Evolutionary conservation across 1,140 invertebrate species (phyloP), one percentile per base, ranked within the genome.

Genomic region (Aporrectodea caliginosa): DNA sequence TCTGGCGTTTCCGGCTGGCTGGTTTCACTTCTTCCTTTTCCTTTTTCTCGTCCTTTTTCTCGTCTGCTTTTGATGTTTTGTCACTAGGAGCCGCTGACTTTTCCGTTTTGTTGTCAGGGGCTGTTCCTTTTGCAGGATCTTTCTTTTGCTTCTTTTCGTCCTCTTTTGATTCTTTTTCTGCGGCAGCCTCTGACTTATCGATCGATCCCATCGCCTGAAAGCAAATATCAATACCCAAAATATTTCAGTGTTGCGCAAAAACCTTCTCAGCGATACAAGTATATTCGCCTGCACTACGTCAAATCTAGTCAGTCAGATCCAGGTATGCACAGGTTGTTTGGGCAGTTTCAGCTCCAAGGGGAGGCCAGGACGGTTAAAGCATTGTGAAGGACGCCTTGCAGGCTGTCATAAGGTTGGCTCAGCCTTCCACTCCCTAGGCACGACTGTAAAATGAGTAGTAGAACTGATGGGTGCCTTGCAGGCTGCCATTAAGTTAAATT

Each of bases 1-100:
- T 69, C 69, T 78, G 77, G 16, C 77, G 77, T 33, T 33, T 22
- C 27, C 69, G 69, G 31, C 34, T 71, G 16, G 77, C 77, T 33
- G 77, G 68, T 34, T 32, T 27, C 16, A 78, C 77, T 71, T 33
- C 70, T 1, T 77, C 43, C 43, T 1, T 1, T 29, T 72, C 71
- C 71, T 12, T 72, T 14, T 27, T 72, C n/a, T 58, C 43, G 6
- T 58, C 22, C 43, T 58, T 58, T 22, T 6, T 58, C 43, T 58
- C 6, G 22, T 58, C 6, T 12, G 43, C 43, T 58, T 12, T 22
- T 58, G n/a, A n/a, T n/a, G n/a, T n/a, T n/a, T n/a, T n/a, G n/a
- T n/a, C n/a, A n/a, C n/a, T n/a, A n/a, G n/a, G n/a, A n/a, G n/a
- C n/a, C n/a, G n/a, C n/a, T n/a, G n/a, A n/a, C n/a, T n/a, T n/a